Base-by-base conservation (phyloP, 2,797 vertebrate genomes). In the Dryobates pubescens region DNA sequence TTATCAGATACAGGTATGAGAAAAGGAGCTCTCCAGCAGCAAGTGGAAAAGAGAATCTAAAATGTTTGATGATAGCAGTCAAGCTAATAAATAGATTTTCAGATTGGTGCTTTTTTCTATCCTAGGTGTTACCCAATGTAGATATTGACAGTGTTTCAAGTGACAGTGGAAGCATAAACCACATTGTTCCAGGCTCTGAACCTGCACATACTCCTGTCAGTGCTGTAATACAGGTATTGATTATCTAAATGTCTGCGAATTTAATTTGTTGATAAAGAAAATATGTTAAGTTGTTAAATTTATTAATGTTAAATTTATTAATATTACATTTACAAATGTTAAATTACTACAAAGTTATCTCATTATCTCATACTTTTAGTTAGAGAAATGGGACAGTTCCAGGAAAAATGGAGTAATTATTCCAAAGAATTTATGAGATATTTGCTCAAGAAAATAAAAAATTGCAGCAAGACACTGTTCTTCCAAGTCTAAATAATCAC, bases 51-150 rank as follows among this genome's bases (percentile, higher is more conserved):
- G 22, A 61, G 30, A 56, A 41, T 53, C 19, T 67, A 9, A 32
- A 17, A 76, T 27, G 7, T 43, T 88, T 9, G 22, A 2, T 1
- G 5, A 2, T 24, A 68, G 75, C 5, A 61, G 6, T 29, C 4
- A 10, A 70, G 13, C 38, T 77, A 47, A 79, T 34, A 7, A 5
- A 27, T 2, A 47, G 3, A 26, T 87, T 80, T 80, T 82, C 83
- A 51, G 17, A 30, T 5, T 61, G 20, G 29, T 85, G 29, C 3
- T 64, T 89, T 83, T 45, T 71, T 36, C 47, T 94, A 4, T 91
- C 88, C 30, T 93, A 99, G 98, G 97, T 98, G 36, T 96, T 98
- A 61, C 98, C 98, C 34, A 98, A 79, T 82, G 96, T 99, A 79
- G 98, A 98, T 92, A 98, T 98, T 80, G 97, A 98, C 74, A 98